Evolutionary conservation across 2,797 vertebrate genomes (phyloP).

Genomic region (Tachyglossus aculeatus): DNA sequence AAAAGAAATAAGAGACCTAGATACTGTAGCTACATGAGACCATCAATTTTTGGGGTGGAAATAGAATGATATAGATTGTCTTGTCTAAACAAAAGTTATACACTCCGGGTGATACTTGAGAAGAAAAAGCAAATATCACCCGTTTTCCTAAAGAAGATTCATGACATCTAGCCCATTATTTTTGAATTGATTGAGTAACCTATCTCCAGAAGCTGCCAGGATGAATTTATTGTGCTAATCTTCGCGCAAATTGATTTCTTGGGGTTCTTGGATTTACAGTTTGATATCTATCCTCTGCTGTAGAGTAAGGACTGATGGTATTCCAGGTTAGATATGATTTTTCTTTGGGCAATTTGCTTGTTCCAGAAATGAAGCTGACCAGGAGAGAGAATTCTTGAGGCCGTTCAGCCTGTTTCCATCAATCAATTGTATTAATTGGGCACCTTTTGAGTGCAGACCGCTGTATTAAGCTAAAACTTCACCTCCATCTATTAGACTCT

Average conservation of each 20-base stretch:
- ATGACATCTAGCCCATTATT: background rate
- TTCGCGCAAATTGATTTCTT: background rate
- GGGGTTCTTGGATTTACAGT: background rate
- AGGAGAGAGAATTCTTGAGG: too few relatives aligned
- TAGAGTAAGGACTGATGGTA: too few relatives aligned
- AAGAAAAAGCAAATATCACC: background rate
- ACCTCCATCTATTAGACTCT: too few relatives aligned
- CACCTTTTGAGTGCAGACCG: too few relatives aligned
- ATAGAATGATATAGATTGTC: background rate
- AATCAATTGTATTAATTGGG: too few relatives aligned
- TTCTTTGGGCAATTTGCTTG: too few relatives aligned
- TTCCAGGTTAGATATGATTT: too few relatives aligned
- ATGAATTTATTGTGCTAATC: background rate
- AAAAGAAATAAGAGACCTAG: background rate
- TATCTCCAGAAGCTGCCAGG: background rate
- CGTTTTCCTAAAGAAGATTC: background rate
- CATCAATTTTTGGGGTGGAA: background rate
- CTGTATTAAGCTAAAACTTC: too few relatives aligned
- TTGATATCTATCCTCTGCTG: too few relatives aligned
- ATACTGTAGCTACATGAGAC: too few relatives aligned
- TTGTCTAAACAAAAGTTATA: background rate
- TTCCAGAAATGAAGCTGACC: too few relatives aligned
- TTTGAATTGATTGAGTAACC: background rate
- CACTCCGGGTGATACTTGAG: background rate
- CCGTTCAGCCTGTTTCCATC: too few relatives aligned